A percentile compares a stretch with the other conserved stretches of the same genome.
phyloP scores from a whole-genome alignment of 1,140 invertebrate genomes.

The Lepidotrigona ventralis region DNA sequence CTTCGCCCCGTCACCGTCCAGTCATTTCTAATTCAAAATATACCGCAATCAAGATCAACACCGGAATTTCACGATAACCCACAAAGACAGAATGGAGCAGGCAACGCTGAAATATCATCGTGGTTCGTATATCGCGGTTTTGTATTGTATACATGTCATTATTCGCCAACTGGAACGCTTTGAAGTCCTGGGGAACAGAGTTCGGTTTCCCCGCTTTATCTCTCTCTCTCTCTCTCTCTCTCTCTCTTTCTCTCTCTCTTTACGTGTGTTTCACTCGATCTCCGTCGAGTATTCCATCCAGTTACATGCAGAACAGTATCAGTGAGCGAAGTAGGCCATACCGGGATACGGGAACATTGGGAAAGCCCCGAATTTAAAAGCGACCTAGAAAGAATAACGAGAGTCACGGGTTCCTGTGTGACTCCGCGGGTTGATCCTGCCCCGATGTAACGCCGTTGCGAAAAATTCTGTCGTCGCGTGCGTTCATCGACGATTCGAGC shows the following conservation, averaged over 20 bases:
- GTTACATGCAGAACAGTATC: slow-evolving; percentile 45
- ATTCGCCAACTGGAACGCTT: slow-evolving; percentile 36
- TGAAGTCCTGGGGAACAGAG: slow-evolving; percentile 38
- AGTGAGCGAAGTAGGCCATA: slow-evolving; percentile 33
- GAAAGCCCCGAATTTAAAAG: slow-evolving; percentile 47
- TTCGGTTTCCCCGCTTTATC: slow-evolving; percentile 10
- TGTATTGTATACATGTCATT: slow-evolving; percentile 52
- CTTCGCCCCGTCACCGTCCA: neutral
- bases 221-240: slow-evolving; percentile 3
- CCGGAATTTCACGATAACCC: neutral
- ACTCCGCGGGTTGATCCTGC: slow-evolving; percentile 18
- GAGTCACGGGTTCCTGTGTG: neutral
- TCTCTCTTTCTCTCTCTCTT: slow-evolving; percentile 22
- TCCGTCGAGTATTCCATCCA: slow-evolving; percentile 18
- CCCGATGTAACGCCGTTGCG: slow-evolving; percentile 34
- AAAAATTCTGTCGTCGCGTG: slow-evolving; percentile 16
- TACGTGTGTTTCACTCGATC: slow-evolving; percentile 7
- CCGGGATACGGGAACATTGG: slow-evolving; percentile 36
- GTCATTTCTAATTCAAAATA: neutral
- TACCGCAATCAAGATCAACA: neutral
- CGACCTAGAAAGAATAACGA: slow-evolving; percentile 38
- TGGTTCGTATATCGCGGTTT: slow-evolving; percentile 4
- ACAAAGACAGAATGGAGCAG: neutral
- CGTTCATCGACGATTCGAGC: neutral
- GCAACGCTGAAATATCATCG: slow-evolving; percentile 17